phyloP scores from a whole-genome alignment of 2,113 vertebrate species.

The Burhinus oedicnemus region DNA sequence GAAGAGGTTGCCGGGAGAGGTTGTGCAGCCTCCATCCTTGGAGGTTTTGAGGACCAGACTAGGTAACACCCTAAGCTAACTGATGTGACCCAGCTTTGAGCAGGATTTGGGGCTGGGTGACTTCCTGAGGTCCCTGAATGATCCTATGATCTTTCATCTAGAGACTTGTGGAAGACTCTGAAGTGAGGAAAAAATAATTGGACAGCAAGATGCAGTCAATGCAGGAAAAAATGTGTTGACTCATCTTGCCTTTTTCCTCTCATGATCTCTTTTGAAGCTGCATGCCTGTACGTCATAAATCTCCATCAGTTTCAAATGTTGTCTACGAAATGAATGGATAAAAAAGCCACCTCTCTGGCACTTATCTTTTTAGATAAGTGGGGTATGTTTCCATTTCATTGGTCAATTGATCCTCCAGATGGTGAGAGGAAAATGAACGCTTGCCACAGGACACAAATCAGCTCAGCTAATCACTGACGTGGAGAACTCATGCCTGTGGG shows the following conservation, averaged over 20 bases:
- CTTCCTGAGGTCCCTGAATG: not conserved
- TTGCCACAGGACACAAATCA: not conserved
- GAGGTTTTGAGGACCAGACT: not conserved
- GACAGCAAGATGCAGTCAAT: not conserved
- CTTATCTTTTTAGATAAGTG: not conserved
- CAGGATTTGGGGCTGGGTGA: not conserved
- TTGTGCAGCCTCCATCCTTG: not conserved
- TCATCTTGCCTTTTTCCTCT: not conserved
- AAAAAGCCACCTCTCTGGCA: not conserved
- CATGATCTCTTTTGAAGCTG: not conserved
- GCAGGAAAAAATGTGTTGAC: not conserved
- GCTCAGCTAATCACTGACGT: not conserved
- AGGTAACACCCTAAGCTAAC: not conserved
- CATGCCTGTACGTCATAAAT: not conserved
- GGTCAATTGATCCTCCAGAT: slow-evolving; percentile 33
- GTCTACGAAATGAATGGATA: not conserved
- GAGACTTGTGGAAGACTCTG: not conserved
- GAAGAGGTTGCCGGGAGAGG: not conserved
- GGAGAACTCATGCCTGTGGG: not conserved
- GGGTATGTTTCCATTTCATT: not conserved
- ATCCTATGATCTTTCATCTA: not conserved
- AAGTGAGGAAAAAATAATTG: not conserved
- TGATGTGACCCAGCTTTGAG: not conserved
- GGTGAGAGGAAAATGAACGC: not conserved
- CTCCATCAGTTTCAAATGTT: not conserved